A percentile compares a stretch with the other conserved stretches of the same genome.
These are phyloP conservation scores for Melieria omissa DNA, from an alignment of 2,888 invertebrate species.

Conservation along the genomic window DNA sequence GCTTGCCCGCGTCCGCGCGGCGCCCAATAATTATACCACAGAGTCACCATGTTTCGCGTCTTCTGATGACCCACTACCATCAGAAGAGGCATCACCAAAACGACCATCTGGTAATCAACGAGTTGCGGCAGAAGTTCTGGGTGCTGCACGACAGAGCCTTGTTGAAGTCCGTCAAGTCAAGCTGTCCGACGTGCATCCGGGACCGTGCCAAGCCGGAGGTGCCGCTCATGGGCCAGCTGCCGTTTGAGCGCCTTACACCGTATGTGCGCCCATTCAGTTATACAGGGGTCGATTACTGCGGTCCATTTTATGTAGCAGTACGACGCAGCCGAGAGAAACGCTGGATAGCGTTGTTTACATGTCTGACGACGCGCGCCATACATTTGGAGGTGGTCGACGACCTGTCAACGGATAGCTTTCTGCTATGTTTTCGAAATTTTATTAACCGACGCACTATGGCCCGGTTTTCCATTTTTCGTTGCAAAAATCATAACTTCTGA, in stretches of 20 bases:
- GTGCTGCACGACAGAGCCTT: slow-evolving; percentile 26
- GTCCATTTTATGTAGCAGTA: slow-evolving; percentile 39
- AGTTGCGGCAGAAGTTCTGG: slow-evolving; percentile 28
- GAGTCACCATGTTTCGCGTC: not conserved
- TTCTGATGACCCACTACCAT: slow-evolving; percentile 21
- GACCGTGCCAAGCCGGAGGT: slow-evolving; percentile 30
- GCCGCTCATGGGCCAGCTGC: slow-evolving; percentile 46
- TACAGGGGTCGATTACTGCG: slow-evolving; percentile 45
- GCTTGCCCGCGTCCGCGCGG: slow-evolving; percentile 22
- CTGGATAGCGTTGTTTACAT: slow-evolving; percentile 30
- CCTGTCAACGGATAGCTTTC: not conserved
- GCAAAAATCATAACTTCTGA: no score
- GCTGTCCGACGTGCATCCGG: slow-evolving; percentile 11
- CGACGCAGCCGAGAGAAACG: slow-evolving; percentile 42
- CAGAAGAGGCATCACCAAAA: slow-evolving; percentile 31
- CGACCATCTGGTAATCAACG: not conserved
- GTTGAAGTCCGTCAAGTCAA: slow-evolving; percentile 26
- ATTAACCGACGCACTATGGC: no score
- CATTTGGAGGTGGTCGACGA: not conserved
- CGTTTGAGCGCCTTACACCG: slow-evolving; percentile 38
- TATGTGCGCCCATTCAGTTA: slow-evolving; percentile 42
- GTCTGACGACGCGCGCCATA: not conserved
- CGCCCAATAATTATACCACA: slow-evolving; percentile 10
- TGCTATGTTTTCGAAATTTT: no score
- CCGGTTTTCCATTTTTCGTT: no score